A percentile compares a stretch with the other conserved stretches of the same genome.
Evolutionary conservation across 2,888 invertebrate genomes (phyloP).

Genomic region (Drosophila histrio): DNA sequence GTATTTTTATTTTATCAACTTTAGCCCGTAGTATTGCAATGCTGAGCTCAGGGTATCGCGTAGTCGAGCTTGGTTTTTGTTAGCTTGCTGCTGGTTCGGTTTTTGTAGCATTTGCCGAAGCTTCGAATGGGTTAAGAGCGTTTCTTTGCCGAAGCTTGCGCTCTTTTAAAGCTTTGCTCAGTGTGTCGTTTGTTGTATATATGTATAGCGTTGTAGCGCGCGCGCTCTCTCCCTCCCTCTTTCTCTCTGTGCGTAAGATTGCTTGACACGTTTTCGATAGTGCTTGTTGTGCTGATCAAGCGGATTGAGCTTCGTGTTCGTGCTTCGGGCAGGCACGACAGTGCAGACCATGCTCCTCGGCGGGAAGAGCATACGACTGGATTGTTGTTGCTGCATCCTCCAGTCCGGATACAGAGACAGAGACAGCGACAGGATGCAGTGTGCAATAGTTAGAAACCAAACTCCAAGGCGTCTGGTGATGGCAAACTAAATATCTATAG

Average conservation of each 20-base stretch:
- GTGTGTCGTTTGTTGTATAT: neutral
- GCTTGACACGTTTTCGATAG: conserved; percentile 10
- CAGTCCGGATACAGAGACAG: neutral
- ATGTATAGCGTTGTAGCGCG: neutral
- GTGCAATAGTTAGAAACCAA: neutral
- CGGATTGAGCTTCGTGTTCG: neutral
- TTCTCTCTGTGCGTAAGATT: neutral
- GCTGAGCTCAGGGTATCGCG: neutral
- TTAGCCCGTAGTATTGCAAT: no score
- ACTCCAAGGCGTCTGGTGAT: neutral
- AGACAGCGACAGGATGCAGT: neutral
- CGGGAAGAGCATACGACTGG: neutral
- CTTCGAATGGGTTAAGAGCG: conserved; percentile 2
- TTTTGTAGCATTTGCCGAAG: neutral
- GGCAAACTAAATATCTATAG: neutral
- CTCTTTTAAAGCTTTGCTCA: conserved; percentile 6
- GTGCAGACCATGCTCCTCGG: neutral
- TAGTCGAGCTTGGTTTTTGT: neutral
- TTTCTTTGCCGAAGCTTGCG: conserved; percentile 1
- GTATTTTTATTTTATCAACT: no score
- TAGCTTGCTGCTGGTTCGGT: neutral
- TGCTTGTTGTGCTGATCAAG: neutral
- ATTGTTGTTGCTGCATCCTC: neutral
- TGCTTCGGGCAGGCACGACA: neutral
- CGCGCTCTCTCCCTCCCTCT: neutral